These are phyloP conservation scores for Heliconius hewitsoni DNA, from an alignment of 1,140 invertebrate species.

Conservation along the genomic window DNA sequence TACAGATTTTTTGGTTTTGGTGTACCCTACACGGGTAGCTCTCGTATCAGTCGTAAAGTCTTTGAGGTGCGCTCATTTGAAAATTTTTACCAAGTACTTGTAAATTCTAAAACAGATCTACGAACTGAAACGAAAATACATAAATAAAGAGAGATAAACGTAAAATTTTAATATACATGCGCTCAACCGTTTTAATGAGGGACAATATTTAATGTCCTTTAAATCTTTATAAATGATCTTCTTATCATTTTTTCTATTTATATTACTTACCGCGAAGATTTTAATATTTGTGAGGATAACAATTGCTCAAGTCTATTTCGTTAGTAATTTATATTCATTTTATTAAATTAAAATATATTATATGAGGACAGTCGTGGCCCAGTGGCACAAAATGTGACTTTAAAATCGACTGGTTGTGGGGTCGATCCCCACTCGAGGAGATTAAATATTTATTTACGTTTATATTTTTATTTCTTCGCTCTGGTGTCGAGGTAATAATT, in stretches of 20 bases:
- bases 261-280: neutral
- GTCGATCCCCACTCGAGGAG: no score
- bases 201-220: slow-evolving; percentile 25
- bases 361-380: no score
- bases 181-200: slow-evolving; percentile 24
- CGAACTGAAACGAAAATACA: slow-evolving; percentile 18
- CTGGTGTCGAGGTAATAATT: no score
- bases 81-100: slow-evolving; percentile 35
- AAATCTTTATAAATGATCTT: slow-evolving; percentile 29
- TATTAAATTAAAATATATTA: neutral
- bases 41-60: slow-evolving; percentile 30
- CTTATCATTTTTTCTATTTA: slow-evolving; percentile 23
- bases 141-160: slow-evolving; percentile 17
- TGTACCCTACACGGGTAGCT: slow-evolving; percentile 8
- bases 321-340: neutral
- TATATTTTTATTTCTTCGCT: no score
- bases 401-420: no score
- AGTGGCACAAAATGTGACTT: no score
- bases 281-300: slow-evolving; percentile 24
- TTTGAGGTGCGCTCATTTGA: slow-evolving; percentile 40
- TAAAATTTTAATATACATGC: slow-evolving; percentile 22
- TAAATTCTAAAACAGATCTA: slow-evolving; percentile 17
- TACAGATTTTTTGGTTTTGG: slow-evolving; percentile 30
- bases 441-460: no score
- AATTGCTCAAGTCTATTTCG: neutral